Base-by-base conservation (phyloP, 92 coral and sea anemone genomes). In the Phenganax subtilis region DNA sequence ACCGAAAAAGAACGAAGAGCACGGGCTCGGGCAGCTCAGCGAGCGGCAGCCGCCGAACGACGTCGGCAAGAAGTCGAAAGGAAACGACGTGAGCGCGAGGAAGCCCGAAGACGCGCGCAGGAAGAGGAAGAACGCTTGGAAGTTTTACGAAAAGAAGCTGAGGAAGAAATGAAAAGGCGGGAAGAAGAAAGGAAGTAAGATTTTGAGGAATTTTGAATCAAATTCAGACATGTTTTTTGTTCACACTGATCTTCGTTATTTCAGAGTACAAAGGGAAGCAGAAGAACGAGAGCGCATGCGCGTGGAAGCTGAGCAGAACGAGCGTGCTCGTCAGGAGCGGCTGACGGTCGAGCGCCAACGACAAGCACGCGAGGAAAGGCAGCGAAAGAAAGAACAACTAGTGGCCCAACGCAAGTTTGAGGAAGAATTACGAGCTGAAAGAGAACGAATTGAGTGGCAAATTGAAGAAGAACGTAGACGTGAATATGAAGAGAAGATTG, bases 31-130 rank as follows among this genome's bases (percentile, higher is more conserved):
- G 97, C 92, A 0, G 92, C 91, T 15, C 97, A 93, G 73, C 88
- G 98, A 63, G 97, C 98, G 25, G 98, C 98, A 0, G 99, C 99
- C 10, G 99, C 99, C 61, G 97, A 96, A 57, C 87, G 94, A 59
- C 87, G 98, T 31, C 89, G 98, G 51, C 93, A 88, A 54, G 97
- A 93, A 61, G 98, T 93, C 16, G 98, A 93, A 82, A 88, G 94
- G 71, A 93, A 93, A 86, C 88, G 98, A 80, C 88, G 87, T 71
- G 98, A 93, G 84, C 88, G 93, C 72, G 98, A 93, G 68, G 98
- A 93, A 29, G 94, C 97, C 10, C 92, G 92, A 84, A 89, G 82
- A 81, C 85, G 84, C 65, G 96, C 90, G 51, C 12, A 88, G 12
- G 98, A 91, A 76, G 98, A 93, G 81, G 98, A 91, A 59, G 91